phyloP scores from a whole-genome alignment of 2,797 vertebrate genomes.

The Hippoglossus hippoglossus region DNA sequence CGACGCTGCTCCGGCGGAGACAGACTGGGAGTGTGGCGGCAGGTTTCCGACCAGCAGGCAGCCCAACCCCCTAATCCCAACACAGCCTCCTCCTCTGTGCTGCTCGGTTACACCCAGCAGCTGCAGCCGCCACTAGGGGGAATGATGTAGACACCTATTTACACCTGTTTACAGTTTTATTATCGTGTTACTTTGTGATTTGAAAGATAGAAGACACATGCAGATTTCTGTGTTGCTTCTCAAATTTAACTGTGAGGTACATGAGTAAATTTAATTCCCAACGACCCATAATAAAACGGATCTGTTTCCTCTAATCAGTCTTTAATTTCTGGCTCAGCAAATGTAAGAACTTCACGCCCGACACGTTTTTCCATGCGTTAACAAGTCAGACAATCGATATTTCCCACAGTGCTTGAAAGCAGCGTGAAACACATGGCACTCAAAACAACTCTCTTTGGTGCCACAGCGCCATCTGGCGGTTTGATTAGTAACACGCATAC shows the following conservation, averaged over 20 bases:
- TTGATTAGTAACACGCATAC: neutral
- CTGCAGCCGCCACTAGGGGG: constrained; percentile 70
- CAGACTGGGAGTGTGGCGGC: constrained; percentile 63
- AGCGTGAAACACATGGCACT: neutral
- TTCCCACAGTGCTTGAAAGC: constrained; percentile 10
- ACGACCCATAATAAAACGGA: too few relatives aligned
- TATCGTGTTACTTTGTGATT: too few relatives aligned
- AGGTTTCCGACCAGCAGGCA: constrained; percentile 70
- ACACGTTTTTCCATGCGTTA: too few relatives aligned
- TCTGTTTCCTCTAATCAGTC: constrained; percentile 5
- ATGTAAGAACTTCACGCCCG: too few relatives aligned
- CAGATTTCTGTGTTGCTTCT: too few relatives aligned
- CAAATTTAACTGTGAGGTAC: too few relatives aligned
- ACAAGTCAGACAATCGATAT: neutral
- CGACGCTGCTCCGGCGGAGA: constrained; percentile 64
- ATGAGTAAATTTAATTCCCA: too few relatives aligned
- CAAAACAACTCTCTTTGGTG: neutral
- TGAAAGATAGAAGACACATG: too few relatives aligned
- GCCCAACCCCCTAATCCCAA: constrained; percentile 78
- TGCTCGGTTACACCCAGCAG: constrained; percentile 43
- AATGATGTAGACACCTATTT: fast-evolving
- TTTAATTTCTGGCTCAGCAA: neutral
- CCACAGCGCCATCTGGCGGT: constrained; percentile 40
- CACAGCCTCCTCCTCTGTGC: constrained; percentile 44
- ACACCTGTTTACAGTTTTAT: constrained; percentile 35